phyloP scores from a whole-genome alignment of 2,113 vertebrate genomes.

The Pelecanoides urinatrix region DNA sequence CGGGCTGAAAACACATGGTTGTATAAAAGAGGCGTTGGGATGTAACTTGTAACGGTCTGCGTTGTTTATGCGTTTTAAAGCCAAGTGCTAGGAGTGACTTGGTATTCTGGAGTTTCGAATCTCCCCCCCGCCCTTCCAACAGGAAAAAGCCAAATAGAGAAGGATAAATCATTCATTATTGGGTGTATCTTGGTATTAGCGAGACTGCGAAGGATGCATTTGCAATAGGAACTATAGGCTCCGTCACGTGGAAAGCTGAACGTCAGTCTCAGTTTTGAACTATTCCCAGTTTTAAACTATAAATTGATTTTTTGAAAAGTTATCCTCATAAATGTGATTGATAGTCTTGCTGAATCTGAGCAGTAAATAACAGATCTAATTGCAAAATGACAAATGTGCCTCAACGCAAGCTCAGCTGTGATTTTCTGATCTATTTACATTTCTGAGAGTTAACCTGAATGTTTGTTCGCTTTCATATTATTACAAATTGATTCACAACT shows the following conservation, averaged over 20 bases:
- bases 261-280: not conserved
- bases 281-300: not conserved
- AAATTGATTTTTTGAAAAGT: not conserved
- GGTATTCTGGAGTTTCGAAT: not conserved
- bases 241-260: not conserved
- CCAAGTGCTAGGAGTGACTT: not conserved
- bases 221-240: not conserved
- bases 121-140: not conserved
- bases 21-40: not conserved
- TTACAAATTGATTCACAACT: not conserved
- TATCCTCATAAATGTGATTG: not conserved
- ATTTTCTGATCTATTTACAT: not conserved
- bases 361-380: not conserved
- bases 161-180: not conserved
- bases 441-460: not conserved
- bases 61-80: not conserved
- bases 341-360: not conserved
- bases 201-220: not conserved
- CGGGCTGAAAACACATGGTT: not conserved
- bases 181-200: not conserved
- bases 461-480: not conserved
- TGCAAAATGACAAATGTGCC: not conserved
- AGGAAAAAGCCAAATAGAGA: not conserved
- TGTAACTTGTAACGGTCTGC: not conserved
- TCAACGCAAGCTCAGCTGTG: not conserved